phyloP scores from a whole-genome alignment of 1,140 invertebrate species.

The Teleopsis dalmanni region DNA sequence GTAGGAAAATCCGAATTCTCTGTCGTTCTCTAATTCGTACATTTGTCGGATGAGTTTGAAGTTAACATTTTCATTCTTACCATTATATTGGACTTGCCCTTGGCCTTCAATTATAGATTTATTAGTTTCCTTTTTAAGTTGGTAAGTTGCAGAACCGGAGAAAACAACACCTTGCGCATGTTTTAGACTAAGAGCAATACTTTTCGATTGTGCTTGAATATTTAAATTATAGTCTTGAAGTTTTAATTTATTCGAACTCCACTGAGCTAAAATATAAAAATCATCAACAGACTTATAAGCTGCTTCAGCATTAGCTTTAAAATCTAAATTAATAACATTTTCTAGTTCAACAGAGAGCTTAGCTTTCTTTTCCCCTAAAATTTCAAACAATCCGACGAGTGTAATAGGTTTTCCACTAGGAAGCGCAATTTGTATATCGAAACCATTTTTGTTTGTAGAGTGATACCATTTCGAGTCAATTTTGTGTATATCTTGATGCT shows the following conservation, averaged over 20 bases:
- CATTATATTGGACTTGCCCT: conserved; percentile 50
- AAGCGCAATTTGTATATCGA: conserved; percentile 15
- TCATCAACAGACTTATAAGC: conserved; percentile 57
- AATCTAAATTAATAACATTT: conserved; percentile 47
- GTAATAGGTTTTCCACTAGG: conserved; percentile 42
- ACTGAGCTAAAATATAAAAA: conserved; percentile 53
- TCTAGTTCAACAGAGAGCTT: conserved; percentile 49
- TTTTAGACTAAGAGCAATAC: conserved; percentile 54
- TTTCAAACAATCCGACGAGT: conserved; percentile 49
- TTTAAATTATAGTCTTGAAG: conserved; percentile 59
- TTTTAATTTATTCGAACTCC: conserved; percentile 59
- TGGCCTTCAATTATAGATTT: conserved; percentile 65
- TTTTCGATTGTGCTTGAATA: conserved; percentile 56
- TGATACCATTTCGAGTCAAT: conserved; percentile 20
- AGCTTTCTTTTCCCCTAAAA: conserved; percentile 50
- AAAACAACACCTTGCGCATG: conserved; percentile 58
- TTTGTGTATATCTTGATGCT: conserved; percentile 16
- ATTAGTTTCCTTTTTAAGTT: conserved; percentile 59
- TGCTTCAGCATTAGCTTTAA: conserved; percentile 49
- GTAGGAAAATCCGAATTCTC: conserved; percentile 56
- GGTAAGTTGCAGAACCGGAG: conserved; percentile 57
- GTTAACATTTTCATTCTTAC: conserved; percentile 57
- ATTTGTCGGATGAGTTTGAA: conserved; percentile 63
- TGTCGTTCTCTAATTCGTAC: conserved; percentile 50
- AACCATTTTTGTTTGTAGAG: conserved; percentile 27